These are phyloP conservation scores for Vanacampus margaritifer DNA, from an alignment of 2,113 vertebrate genomes.

Conservation along the genomic window DNA sequence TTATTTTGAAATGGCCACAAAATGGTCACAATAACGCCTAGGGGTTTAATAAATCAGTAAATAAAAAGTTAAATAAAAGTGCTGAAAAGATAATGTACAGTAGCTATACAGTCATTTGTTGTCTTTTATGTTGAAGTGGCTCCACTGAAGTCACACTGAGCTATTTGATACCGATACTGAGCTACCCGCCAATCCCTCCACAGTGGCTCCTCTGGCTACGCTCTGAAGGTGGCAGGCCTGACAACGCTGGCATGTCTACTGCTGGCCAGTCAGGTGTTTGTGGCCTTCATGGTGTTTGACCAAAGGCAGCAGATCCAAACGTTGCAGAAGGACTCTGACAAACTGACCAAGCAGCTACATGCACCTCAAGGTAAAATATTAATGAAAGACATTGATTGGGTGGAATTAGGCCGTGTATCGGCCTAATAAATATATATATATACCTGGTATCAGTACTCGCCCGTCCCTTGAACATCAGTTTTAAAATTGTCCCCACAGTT, in stretches of 20 bases:
- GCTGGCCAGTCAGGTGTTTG: constrained; percentile 84
- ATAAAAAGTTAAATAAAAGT: too few relatives aligned
- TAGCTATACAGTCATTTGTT: neutral
- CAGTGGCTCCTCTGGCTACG: constrained; percentile 61
- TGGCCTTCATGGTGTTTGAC: constrained; percentile 78
- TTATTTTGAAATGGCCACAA: too few relatives aligned
- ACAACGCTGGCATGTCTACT: constrained; percentile 84
- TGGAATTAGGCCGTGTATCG: neutral
- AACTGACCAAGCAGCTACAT: constrained; percentile 75
- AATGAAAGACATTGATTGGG: neutral
- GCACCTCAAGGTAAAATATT: constrained; percentile 63
- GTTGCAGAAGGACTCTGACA: constrained; percentile 73
- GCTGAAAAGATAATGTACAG: neutral
- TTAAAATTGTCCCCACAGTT: constrained; percentile 14
- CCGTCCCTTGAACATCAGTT: neutral
- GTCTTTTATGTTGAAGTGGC: neutral
- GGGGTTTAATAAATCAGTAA: too few relatives aligned
- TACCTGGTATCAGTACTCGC: too few relatives aligned
- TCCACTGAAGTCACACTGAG: neutral
- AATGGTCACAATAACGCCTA: too few relatives aligned
- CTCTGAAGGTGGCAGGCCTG: constrained; percentile 69
- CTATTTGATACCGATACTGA: neutral
- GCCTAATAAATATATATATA: too few relatives aligned
- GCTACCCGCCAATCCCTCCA: neutral
- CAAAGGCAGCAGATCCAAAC: constrained; percentile 79